phyloP scores from a whole-genome alignment of 2,113 vertebrate genomes.

The Centropus bengalensis region DNA sequence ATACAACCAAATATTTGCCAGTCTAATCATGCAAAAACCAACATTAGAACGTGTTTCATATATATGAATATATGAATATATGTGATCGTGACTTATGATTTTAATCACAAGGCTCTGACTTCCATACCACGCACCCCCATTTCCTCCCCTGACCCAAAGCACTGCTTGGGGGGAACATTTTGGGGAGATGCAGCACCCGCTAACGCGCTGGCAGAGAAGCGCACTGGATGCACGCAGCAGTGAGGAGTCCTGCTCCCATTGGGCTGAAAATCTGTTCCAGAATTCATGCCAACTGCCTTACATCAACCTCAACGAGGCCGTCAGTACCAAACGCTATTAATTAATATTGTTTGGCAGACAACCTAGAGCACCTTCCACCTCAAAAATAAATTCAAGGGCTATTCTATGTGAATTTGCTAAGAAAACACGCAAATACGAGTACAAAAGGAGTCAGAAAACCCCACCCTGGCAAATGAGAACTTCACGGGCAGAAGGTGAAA shows the following conservation, averaged over 20 bases:
- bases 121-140: neutral
- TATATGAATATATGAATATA: neutral
- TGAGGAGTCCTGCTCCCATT: neutral
- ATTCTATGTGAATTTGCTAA: neutral
- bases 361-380: neutral
- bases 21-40: neutral
- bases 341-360: conserved; percentile 1
- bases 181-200: neutral
- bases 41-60: neutral
- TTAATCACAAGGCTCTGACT: neutral
- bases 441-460: neutral
- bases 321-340: conserved; percentile 26
- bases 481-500: neutral
- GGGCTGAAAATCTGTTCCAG: conserved; percentile 46
- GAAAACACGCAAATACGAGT: neutral
- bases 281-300: conserved; percentile 27
- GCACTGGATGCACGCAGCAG: neutral
- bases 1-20: conserved; percentile 48
- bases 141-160: neutral
- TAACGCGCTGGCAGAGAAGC: neutral
- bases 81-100: neutral
- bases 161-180: neutral
- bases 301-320: conserved; percentile 20
- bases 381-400: neutral
- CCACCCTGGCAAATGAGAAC: neutral